A percentile compares a stretch with the other conserved stretches of the same genome.
phyloP scores from a whole-genome alignment of 1,140 invertebrate genomes.

The Calosoma granatense region DNA sequence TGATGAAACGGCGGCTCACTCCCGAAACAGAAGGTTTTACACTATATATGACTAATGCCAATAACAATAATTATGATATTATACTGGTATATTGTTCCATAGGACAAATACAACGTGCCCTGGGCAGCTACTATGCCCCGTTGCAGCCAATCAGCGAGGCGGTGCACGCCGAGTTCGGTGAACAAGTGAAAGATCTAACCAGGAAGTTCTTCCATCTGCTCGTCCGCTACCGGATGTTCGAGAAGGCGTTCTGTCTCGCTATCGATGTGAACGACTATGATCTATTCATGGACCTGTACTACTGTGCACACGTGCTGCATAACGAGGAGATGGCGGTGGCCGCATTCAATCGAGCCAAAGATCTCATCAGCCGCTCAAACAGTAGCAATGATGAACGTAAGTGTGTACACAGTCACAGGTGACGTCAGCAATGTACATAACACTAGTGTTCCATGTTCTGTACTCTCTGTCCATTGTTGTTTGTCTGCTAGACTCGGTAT shows the following conservation, averaged over 20 bases:
- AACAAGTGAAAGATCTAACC: slow-evolving; percentile 62
- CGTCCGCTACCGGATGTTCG: slow-evolving; percentile 64
- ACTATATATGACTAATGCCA: slow-evolving; percentile 11
- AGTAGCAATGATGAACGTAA: not conserved
- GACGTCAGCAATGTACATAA: too few species aligned
- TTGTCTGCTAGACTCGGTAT: slow-evolving; percentile 19
- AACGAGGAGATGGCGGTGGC: slow-evolving; percentile 62
- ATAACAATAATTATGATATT: too few species aligned
- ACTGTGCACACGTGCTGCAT: slow-evolving; percentile 57
- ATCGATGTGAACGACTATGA: slow-evolving; percentile 75
- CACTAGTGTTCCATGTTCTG: not conserved
- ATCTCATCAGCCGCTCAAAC: slow-evolving; percentile 42
- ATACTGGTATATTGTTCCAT: slow-evolving; percentile 18
- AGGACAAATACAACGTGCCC: slow-evolving; percentile 55
- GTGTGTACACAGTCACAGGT: not conserved
- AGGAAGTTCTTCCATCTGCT: slow-evolving; percentile 70
- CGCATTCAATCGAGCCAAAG: slow-evolving; percentile 61
- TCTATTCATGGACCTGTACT: slow-evolving; percentile 75
- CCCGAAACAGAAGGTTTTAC: slow-evolving; percentile 47
- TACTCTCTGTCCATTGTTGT: not conserved
- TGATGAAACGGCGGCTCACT: slow-evolving; percentile 53
- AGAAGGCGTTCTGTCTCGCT: slow-evolving; percentile 77
- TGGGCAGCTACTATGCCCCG: slow-evolving; percentile 62
- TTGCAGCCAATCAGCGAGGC: slow-evolving; percentile 42
- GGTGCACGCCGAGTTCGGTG: slow-evolving; percentile 55